Evolutionary conservation across 2,113 vertebrate genomes (phyloP).

Genomic region (Paracanthobrama guichenoti): DNA sequence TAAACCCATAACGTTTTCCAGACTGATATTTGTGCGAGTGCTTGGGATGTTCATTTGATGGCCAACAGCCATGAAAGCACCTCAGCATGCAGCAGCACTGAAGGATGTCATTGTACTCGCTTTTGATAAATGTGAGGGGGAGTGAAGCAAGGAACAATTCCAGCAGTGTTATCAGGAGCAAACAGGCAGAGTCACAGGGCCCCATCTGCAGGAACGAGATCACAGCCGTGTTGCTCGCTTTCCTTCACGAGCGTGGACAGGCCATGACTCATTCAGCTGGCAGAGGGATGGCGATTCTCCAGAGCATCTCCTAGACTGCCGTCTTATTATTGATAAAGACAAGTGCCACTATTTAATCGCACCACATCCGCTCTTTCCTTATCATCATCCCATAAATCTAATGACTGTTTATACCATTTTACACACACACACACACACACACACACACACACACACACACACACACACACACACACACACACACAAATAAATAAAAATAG

Average conservation of each 20-base stretch:
- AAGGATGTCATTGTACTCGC: constrained; percentile 60
- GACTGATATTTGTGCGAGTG: constrained; percentile 39
- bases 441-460: too few species aligned
- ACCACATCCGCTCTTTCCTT: too few species aligned
- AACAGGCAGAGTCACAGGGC: constrained; percentile 63
- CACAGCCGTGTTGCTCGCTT: constrained; percentile 23
- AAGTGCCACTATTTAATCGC: not conserved
- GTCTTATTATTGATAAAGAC: constrained; percentile 25
- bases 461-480: too few species aligned
- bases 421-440: too few species aligned
- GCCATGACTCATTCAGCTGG: constrained; percentile 50
- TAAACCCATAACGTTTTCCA: not conserved
- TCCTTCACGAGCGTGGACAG: constrained; percentile 22
- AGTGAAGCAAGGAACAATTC: constrained; percentile 64
- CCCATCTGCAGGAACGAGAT: constrained; percentile 56
- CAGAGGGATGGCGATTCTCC: not conserved
- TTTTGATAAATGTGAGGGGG: constrained; percentile 67
- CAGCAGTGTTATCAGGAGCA: constrained; percentile 69
- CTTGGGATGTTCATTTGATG: constrained; percentile 53
- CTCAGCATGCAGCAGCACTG: constrained; percentile 43
- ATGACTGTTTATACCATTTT: not conserved
- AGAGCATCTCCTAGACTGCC: not conserved
- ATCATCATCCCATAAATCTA: not conserved
- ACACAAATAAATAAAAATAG: too few species aligned
- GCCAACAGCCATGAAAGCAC: constrained; percentile 54